Evolutionary conservation across 2,888 invertebrate species (phyloP).

Genomic region (Miltochrista miniata): DNA sequence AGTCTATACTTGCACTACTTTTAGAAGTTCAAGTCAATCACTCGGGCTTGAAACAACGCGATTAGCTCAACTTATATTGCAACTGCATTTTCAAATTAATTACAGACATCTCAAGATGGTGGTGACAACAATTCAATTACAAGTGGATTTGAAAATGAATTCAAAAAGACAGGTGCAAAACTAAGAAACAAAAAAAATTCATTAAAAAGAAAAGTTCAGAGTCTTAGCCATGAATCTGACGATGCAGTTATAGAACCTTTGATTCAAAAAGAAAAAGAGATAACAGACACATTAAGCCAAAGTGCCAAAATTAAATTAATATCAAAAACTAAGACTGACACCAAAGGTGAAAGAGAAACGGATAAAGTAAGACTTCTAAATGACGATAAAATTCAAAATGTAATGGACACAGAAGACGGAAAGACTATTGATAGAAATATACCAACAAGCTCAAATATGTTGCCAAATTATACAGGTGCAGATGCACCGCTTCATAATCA

Average conservation of each 20-base stretch:
- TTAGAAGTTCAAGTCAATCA: too few relatives aligned
- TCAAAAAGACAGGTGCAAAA: conserved; percentile 69
- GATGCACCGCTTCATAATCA: conserved; percentile 54
- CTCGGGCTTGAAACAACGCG: too few relatives aligned
- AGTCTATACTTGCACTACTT: too few relatives aligned
- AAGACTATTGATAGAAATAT: conserved; percentile 32
- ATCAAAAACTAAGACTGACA: conserved; percentile 70
- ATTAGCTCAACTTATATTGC: too few relatives aligned
- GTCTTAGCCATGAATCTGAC: conserved; percentile 66
- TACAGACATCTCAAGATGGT: conserved; percentile 74
- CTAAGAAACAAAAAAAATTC: conserved; percentile 74
- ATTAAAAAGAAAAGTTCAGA: conserved; percentile 68
- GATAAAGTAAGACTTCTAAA: conserved; percentile 48
- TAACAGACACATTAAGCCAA: conserved; percentile 50
- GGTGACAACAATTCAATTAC: conserved; percentile 68
- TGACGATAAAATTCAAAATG: conserved; percentile 39
- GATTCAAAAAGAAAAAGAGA: conserved; percentile 64
- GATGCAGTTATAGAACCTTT: conserved; percentile 74
- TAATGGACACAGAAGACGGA: conserved; percentile 23
- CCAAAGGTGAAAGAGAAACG: conserved; percentile 43
- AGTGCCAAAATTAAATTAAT: conserved; percentile 69
- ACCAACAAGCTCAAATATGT: conserved; percentile 43
- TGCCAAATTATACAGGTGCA: conserved; percentile 33
- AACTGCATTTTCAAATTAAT: conserved; percentile 17
- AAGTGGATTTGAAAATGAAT: conserved; percentile 72